Evolutionary conservation across 2,113 vertebrate genomes (phyloP).

Genomic region (Triplophysa siluroides): DNA sequence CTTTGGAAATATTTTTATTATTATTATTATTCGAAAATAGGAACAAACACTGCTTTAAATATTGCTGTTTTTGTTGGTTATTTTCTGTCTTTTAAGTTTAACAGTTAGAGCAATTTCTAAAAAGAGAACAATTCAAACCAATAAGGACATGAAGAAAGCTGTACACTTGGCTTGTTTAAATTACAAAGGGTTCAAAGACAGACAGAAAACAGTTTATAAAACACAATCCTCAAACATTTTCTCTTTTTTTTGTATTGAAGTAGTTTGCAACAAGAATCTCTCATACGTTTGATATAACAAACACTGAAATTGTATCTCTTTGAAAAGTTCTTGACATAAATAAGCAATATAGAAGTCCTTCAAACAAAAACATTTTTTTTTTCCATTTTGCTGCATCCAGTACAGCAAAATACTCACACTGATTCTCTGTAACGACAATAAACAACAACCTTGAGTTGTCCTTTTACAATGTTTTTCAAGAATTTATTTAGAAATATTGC

Average conservation of each 20-base stretch:
- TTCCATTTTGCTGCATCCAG: slow-evolving; percentile 66
- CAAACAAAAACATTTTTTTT: slow-evolving; percentile 52
- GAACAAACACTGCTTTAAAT: slow-evolving; percentile 81
- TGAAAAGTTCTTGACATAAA: slow-evolving; percentile 55
- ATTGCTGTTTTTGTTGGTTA: slow-evolving; percentile 78
- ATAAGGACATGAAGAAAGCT: slow-evolving; percentile 72
- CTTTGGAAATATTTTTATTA: slow-evolving; percentile 56
- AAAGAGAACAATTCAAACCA: slow-evolving; percentile 64
- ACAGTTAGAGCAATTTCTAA: slow-evolving; percentile 79
- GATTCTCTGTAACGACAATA: slow-evolving; percentile 26
- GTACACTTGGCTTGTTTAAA: slow-evolving; percentile 76
- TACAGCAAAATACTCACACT: slow-evolving; percentile 58
- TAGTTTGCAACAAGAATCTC: slow-evolving; percentile 40
- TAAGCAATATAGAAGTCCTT: slow-evolving; percentile 56
- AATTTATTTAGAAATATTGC: slow-evolving; percentile 60
- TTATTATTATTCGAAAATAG: slow-evolving; percentile 75
- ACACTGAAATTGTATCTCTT: slow-evolving; percentile 42
- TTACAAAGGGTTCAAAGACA: slow-evolving; percentile 61
- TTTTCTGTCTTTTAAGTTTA: slow-evolving; percentile 70
- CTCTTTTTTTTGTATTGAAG: slow-evolving; percentile 67
- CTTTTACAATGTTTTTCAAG: slow-evolving; percentile 69
- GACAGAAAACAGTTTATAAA: slow-evolving; percentile 64
- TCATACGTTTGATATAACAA: slow-evolving; percentile 39
- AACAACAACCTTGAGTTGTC: slow-evolving; percentile 49
- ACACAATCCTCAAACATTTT: slow-evolving; percentile 51